A percentile compares a stretch with the other conserved stretches of the same genome.
Conservation (phyloP, 2,113 vertebrate genomes). For the Sander vitreus region DNA sequence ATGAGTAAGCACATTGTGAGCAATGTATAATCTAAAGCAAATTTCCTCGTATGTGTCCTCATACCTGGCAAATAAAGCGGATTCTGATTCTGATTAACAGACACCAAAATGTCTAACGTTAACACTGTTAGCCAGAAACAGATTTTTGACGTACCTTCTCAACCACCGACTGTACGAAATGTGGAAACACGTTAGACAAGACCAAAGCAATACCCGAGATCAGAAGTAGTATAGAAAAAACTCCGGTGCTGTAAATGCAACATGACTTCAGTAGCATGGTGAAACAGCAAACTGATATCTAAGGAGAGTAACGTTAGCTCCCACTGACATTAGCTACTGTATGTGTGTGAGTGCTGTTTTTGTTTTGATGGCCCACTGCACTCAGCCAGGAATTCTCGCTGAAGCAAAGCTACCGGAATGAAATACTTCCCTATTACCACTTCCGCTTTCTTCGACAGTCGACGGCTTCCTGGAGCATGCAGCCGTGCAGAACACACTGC, state of each 20-base stretch:
- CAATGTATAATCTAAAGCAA: no score
- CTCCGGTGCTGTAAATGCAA: conserved; percentile 75
- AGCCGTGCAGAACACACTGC: not conserved
- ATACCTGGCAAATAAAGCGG: no score
- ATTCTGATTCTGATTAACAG: not conserved
- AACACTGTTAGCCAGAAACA: not conserved
- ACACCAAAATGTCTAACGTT: not conserved
- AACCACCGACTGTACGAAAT: conserved; percentile 68
- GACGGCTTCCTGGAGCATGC: not conserved
- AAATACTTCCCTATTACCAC: not conserved
- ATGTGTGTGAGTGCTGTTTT: conserved; percentile 5
- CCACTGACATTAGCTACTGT: not conserved
- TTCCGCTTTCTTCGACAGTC: conserved; percentile 57
- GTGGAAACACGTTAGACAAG: conserved; percentile 76
- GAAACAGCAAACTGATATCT: not conserved
- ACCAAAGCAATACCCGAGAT: conserved; percentile 78
- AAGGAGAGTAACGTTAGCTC: not conserved
- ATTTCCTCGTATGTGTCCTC: no score
- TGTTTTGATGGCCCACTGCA: conserved; percentile 59
- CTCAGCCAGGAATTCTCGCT: conserved; percentile 23
- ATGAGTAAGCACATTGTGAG: no score
- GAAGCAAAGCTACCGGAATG: conserved; percentile 16
- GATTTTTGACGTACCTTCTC: conserved; percentile 72
- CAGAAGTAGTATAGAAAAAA: conserved; percentile 75
- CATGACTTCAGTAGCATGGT: conserved; percentile 71